Evolutionary conservation across 2,888 invertebrate genomes (phyloP).

Genomic region (Vannuccia rotundouncinata): DNA sequence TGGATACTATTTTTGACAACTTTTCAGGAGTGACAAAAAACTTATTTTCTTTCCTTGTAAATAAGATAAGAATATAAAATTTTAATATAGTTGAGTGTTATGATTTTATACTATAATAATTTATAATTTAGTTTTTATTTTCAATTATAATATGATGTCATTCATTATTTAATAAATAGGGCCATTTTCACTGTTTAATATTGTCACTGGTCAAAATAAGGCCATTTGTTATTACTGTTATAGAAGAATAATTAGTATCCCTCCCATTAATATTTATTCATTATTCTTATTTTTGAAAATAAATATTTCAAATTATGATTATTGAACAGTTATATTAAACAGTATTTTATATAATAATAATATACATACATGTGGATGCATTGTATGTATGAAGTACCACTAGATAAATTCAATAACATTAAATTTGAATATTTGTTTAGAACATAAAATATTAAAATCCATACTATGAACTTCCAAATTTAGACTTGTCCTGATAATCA

Average conservation of each 20-base stretch:
- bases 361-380: slow-evolving; percentile 11
- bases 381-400: slow-evolving; percentile 26
- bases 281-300: slow-evolving; percentile 22
- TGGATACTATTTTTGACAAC: too few species aligned
- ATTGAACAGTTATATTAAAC: too few species aligned
- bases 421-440: slow-evolving; percentile 15
- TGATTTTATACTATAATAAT: slow-evolving; percentile 15
- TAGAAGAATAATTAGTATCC: too few species aligned
- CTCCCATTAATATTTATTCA: too few species aligned
- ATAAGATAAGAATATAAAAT: slow-evolving; percentile 15
- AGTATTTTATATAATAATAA: slow-evolving; percentile 21
- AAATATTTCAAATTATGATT: slow-evolving; percentile 19
- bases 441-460: not conserved
- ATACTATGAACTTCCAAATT: not conserved
- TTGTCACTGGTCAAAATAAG: slow-evolving; percentile 12
- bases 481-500: not conserved
- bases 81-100: slow-evolving; percentile 23
- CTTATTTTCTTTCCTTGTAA: slow-evolving; percentile 20
- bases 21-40: slow-evolving; percentile 15
- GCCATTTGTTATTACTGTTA: slow-evolving; percentile 26
- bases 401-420: not conserved
- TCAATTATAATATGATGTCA: slow-evolving; percentile 9
- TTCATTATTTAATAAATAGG: slow-evolving; percentile 26
- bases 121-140: slow-evolving; percentile 26
- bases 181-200: slow-evolving; percentile 23